phyloP scores from a whole-genome alignment of 2,797 vertebrate genomes.

The Aselliscus stoliczkanus region DNA sequence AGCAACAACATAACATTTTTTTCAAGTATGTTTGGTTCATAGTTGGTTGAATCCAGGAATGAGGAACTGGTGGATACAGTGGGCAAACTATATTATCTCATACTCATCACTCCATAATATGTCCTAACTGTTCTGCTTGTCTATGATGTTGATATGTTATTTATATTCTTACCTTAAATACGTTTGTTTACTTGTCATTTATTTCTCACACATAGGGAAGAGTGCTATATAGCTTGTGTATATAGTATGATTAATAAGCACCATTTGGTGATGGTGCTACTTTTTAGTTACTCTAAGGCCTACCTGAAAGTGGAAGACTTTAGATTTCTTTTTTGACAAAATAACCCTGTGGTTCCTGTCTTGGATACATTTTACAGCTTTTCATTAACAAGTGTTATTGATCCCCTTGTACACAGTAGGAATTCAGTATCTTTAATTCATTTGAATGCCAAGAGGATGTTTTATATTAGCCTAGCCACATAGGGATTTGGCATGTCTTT shows the following conservation, averaged over 20 bases:
- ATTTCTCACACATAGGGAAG: background rate
- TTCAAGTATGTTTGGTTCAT: background rate
- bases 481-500: background rate
- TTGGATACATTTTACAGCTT: background rate
- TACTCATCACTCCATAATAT: background rate
- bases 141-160: background rate
- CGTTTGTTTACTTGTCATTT: background rate
- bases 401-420: background rate
- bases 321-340: background rate
- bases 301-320: background rate
- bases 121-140: background rate
- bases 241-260: background rate
- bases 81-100: background rate
- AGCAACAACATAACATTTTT: background rate
- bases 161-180: background rate
- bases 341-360: background rate
- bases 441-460: background rate
- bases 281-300: background rate
- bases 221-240: background rate
- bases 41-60: background rate
- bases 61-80: background rate
- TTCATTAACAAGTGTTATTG: background rate
- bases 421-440: background rate
- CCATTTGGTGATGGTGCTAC: background rate
- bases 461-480: background rate